Evolutionary conservation across 2,888 invertebrate genomes (phyloP).

Genomic region (Zaprionus obscuricornis): DNA sequence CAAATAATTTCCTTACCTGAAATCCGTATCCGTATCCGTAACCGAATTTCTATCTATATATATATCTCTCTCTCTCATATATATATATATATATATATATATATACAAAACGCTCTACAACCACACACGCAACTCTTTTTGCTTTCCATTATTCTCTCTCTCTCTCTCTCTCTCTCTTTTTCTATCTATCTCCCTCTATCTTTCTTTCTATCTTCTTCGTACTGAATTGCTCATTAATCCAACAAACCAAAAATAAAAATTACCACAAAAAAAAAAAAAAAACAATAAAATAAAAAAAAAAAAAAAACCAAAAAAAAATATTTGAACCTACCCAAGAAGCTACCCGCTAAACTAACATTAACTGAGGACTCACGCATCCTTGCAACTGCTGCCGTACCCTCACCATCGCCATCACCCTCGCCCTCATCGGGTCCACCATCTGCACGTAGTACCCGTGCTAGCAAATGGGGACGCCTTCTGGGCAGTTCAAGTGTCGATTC

Average conservation of each 20-base stretch:
- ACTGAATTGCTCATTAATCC: constrained; percentile 11
- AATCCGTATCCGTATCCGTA: too few species aligned
- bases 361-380: constrained; percentile 83
- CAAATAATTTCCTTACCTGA: too few species aligned
- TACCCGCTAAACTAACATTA: constrained; percentile 84
- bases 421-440: constrained; percentile 84
- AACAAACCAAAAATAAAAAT: not conserved
- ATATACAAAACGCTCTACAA: too few species aligned
- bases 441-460: constrained; percentile 85
- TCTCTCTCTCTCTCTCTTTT: constrained; percentile 30
- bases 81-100: too few species aligned
- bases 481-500: constrained; percentile 91
- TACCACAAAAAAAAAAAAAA: constrained; percentile 20
- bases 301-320: constrained; percentile 17
- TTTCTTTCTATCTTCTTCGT: constrained; percentile 33
- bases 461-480: constrained; percentile 93
- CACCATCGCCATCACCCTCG: constrained; percentile 83
- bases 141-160: constrained; percentile 30
- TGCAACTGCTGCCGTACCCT: constrained; percentile 82
- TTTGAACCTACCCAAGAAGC: constrained; percentile 79
- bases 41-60: too few species aligned
- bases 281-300: constrained; percentile 28
- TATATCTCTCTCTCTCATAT: constrained; percentile 14
- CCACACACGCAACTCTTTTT: constrained; percentile 13
- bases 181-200: constrained; percentile 22